These are phyloP conservation scores for Siniperca scherzeri DNA, from an alignment of 2,797 vertebrate species.

Conservation along the genomic window DNA sequence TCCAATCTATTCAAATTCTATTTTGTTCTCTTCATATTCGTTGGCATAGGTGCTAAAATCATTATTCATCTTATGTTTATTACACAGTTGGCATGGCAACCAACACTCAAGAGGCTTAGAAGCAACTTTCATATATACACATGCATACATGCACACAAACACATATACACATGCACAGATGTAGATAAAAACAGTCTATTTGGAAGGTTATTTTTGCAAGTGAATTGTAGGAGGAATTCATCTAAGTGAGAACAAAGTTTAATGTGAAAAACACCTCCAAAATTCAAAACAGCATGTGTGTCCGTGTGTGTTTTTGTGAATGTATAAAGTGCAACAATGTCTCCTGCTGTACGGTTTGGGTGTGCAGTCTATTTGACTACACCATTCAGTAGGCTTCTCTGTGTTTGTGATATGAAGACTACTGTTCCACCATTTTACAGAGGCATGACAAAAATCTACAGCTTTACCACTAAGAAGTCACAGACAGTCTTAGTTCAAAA, in stretches of 20 bases:
- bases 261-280: constrained; percentile 42
- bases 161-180: constrained; percentile 27
- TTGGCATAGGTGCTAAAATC: constrained; percentile 45
- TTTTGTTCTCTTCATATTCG: constrained; percentile 41
- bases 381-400: neutral
- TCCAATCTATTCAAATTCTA: constrained; percentile 32
- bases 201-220: constrained; percentile 40
- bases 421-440: neutral
- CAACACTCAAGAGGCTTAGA: constrained; percentile 37
- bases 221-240: constrained; percentile 33
- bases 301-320: constrained; percentile 25
- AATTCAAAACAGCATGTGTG: constrained; percentile 12
- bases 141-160: neutral
- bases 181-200: constrained; percentile 37
- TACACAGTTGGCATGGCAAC: constrained; percentile 69
- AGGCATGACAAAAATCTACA: neutral
- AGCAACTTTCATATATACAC: constrained; percentile 31
- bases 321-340: neutral
- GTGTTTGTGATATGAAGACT: neutral
- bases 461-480: neutral
- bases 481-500: neutral
- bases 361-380: neutral
- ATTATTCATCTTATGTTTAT: constrained; percentile 67
- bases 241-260: constrained; percentile 31
- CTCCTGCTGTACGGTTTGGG: neutral